Percentiles rank a stretch among this genome's conserved stretches.
Evolutionary conservation across 1,140 invertebrate species (phyloP).

Genomic region (Dolichoris vasculosae): DNA sequence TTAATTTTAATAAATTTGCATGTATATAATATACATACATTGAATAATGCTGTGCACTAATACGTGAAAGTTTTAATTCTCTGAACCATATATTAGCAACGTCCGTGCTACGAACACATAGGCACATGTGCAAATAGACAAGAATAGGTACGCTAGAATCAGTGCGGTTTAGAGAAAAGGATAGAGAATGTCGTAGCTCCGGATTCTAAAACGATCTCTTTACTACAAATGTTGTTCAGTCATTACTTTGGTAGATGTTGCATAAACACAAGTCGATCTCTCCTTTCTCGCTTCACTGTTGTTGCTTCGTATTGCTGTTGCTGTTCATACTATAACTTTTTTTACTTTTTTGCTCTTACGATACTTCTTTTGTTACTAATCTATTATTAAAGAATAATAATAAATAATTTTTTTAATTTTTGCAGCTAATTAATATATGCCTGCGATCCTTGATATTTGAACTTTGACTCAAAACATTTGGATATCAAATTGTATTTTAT

Average conservation of each 20-base stretch:
- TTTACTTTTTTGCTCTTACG: no score
- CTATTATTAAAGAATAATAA: not conserved
- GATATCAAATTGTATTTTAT: no score
- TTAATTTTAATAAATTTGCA: no score
- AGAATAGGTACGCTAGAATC: not conserved
- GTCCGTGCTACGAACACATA: not conserved
- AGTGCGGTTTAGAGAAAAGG: conserved; percentile 13
- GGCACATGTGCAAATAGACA: not conserved
- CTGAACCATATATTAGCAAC: not conserved
- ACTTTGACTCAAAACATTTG: not conserved
- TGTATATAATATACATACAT: not conserved
- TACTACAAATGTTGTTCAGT: conserved; percentile 58
- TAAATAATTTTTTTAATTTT: not conserved
- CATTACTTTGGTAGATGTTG: conserved; percentile 58
- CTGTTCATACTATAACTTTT: not conserved
- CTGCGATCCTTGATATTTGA: not conserved
- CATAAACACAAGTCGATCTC: conserved; percentile 65
- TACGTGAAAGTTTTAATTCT: conserved; percentile 32
- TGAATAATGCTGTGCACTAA: conserved; percentile 4
- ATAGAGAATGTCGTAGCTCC: conserved; percentile 52
- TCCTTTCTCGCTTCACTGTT: conserved; percentile 62
- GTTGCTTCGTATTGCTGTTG: not conserved
- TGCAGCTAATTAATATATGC: not conserved
- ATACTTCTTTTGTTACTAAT: not conserved
- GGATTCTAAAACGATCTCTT: conserved; percentile 57